Conservation (phyloP, 30 jellyfish, hydroid and myxozoan species). For the Aurelia coerulea region DNA sequence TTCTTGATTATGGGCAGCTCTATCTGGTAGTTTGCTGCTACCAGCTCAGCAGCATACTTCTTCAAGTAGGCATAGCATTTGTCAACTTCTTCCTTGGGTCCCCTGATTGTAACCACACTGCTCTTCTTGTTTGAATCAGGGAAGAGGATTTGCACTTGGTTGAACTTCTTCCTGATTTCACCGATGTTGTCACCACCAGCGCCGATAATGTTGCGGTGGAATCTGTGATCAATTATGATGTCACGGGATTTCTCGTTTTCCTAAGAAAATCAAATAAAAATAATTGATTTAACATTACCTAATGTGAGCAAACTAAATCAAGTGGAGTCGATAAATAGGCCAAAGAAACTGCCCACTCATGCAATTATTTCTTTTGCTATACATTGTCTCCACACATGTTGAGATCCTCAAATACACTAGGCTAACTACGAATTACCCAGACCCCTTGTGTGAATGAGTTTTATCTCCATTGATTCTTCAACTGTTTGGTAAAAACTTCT, state of each 20-base stretch:
- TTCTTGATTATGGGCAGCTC: conserved; percentile 92
- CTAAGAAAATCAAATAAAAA: conserved; percentile 24
- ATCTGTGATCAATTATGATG: conserved; percentile 88
- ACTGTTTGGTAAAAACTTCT: too few relatives aligned
- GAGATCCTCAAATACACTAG: too few relatives aligned
- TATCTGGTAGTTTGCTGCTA: conserved; percentile 80
- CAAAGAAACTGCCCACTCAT: too few relatives aligned
- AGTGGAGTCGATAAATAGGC: too few relatives aligned
- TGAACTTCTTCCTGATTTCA: conserved; percentile 82
- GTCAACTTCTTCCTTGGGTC: conserved; percentile 97
- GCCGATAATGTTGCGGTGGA: conserved; percentile 93
- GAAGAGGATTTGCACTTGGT: conserved; percentile 91
- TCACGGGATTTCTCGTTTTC: conserved; percentile 95
- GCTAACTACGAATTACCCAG: too few relatives aligned
- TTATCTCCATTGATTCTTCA: too few relatives aligned
- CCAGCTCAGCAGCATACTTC: conserved; percentile 87
- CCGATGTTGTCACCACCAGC: conserved; percentile 89
- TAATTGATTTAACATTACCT: neutral
- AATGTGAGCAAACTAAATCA: too few relatives aligned
- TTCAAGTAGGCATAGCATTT: conserved; percentile 84
- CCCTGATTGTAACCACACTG: conserved; percentile 93
- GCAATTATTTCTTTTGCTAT: too few relatives aligned
- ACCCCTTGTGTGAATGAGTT: too few relatives aligned
- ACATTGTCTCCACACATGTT: too few relatives aligned
- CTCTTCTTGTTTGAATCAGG: conserved; percentile 93